Evolutionary conservation across 2,888 invertebrate genomes (phyloP).

Genomic region (Heliconius ethilla): DNA sequence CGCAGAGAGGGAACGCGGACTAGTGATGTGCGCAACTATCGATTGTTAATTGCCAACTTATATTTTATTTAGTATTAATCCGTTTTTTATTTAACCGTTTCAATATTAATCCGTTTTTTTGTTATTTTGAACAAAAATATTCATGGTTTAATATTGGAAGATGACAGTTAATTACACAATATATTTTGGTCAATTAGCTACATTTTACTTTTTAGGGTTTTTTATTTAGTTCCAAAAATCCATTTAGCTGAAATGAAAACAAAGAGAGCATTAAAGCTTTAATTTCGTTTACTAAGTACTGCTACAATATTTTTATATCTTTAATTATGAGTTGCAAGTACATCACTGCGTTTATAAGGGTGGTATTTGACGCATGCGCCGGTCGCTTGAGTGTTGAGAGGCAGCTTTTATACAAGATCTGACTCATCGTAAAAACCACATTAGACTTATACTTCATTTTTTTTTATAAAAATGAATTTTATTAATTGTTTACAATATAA

Average conservation of each 20-base stretch:
- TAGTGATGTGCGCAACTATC: constrained; percentile 8
- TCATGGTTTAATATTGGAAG: too few relatives aligned
- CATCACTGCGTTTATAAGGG: constrained; percentile 30
- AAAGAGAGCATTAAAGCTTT: not conserved
- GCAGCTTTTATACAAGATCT: constrained; percentile 10
- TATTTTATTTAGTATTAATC: not conserved
- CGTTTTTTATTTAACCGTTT: not conserved
- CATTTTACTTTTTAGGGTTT: not conserved
- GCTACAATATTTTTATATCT: not conserved
- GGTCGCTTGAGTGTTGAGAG: constrained; percentile 1
- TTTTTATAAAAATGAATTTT: not conserved
- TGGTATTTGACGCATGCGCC: constrained; percentile 31
- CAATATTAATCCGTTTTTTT: not conserved
- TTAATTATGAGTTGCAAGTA: not conserved
- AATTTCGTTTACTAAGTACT: not conserved
- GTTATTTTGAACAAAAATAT: too few relatives aligned
- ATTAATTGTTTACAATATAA: not conserved
- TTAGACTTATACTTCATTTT: not conserved
- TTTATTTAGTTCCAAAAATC: not conserved
- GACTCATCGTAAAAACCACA: constrained; percentile 23
- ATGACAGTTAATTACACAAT: not conserved
- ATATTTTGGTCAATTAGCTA: not conserved
- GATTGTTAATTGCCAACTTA: not conserved
- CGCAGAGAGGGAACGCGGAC: constrained; percentile 12
- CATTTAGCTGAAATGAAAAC: not conserved